Percentiles rank a stretch among this genome's conserved stretches.
These are phyloP conservation scores for Tanaodytes sp. DNA, from an alignment of 2,888 invertebrate genomes.

Conservation along the genomic window DNA sequence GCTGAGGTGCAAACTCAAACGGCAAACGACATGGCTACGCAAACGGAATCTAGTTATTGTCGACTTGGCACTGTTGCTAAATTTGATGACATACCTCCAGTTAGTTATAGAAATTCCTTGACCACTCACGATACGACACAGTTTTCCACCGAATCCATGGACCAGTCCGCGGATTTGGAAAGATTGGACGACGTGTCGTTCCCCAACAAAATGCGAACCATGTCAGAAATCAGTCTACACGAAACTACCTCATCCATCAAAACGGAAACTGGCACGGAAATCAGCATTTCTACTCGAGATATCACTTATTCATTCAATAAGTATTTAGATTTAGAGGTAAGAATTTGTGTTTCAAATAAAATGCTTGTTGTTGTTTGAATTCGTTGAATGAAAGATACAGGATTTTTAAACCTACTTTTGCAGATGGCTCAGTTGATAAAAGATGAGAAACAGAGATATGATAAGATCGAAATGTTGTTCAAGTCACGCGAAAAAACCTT, in stretches of 20 bases:
- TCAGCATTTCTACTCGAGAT: constrained; percentile 70
- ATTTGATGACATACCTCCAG: constrained; percentile 60
- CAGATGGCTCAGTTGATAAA: constrained; percentile 78
- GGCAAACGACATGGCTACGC: constrained; percentile 71
- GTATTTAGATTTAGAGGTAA: constrained; percentile 68
- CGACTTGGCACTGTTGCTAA: constrained; percentile 52
- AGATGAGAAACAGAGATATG: constrained; percentile 79
- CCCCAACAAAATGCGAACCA: constrained; percentile 67
- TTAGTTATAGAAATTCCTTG: constrained; percentile 60
- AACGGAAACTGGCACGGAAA: constrained; percentile 72
- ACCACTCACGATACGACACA: constrained; percentile 61
- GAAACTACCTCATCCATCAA: constrained; percentile 72
- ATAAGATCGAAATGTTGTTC: constrained; percentile 79
- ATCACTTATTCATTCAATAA: constrained; percentile 71
- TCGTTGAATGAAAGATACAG: too few relatives aligned
- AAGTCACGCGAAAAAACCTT: constrained; percentile 80
- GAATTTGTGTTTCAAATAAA: too few relatives aligned
- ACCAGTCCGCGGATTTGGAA: constrained; percentile 65
- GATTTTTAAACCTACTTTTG: constrained; percentile 18
- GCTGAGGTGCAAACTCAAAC: constrained; percentile 71
- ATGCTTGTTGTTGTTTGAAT: too few relatives aligned
- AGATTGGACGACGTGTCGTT: constrained; percentile 67
- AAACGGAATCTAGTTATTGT: constrained; percentile 63
- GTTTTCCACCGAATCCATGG: constrained; percentile 64
- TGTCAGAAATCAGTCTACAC: constrained; percentile 72